Evolutionary conservation across 2,113 vertebrate species (phyloP), one percentile per base, ranked within the genome.

Genomic region (Oenanthe melanoleuca): DNA sequence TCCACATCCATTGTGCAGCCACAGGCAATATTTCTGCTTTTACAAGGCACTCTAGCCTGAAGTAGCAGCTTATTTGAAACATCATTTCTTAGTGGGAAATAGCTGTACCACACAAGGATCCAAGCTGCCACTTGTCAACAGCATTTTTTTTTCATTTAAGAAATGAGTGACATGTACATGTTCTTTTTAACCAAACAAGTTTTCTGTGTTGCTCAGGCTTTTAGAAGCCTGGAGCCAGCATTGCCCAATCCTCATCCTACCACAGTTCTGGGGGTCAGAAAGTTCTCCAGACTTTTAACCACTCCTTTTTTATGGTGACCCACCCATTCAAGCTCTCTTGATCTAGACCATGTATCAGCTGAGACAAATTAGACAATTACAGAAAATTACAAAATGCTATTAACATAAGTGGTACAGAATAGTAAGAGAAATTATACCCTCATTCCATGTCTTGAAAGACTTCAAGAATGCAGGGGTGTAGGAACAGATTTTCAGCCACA

Each of bases 11-110:
- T 73, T 88, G 60, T 29, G 52, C 72, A 91, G 69, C 60, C 65
- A 64, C 56, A 71, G 80, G 72, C 85, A 93, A 88, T 66, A 88
- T 82, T 65, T 64, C 80, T 95, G 69, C 60, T 86, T 78, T 88
- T 78, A 86, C 47, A 89, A 67, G 60, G 40, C 34, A 84, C 24
- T 64, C 20, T 24, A 80, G 61, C n/a, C 69, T 78, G 64, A 82
- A 91, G 53, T 40, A 71, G 17, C n/a, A n/a, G 52, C 25, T 88
- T 89, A 65, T 60, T 23, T 72, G 74, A 85, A 94, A 88, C 18
- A 64, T 31, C 11, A 67, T 65, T 91, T 87, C 66, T 87, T 72
- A 42, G 69, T 22, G 38, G 45, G 37, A 87, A 78, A 89, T 56
- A 52, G 25, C 23, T 88, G 17, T 56, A 72, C 60, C 25, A 42